Evolutionary conservation across 92 coral and sea anemone species (phyloP), one percentile per base, ranked within the genome.

Genomic region (Virgularia gustaviana): DNA sequence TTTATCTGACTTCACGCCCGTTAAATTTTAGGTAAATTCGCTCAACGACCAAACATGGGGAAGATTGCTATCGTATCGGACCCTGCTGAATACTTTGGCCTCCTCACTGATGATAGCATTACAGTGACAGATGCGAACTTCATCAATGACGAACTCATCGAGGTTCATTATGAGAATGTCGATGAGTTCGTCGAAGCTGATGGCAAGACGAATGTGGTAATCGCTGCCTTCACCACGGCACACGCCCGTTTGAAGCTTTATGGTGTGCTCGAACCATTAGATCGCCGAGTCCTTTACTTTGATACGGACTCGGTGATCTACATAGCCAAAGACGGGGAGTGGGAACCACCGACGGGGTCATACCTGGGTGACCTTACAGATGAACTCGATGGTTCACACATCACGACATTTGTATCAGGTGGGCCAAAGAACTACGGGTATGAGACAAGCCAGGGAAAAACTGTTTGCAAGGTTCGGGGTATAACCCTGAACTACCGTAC

Each of bases 11-110:
- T 25, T 58, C 6, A n/a, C 37, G 29, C 20, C n/a, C n/a, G n/a
- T n/a, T n/a, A n/a, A n/a, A n/a, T n/a, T n/a, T n/a, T 27, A 65
- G 88, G 88, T 16, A 79, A 70, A 20, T 75, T 84, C 34, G 88
- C 78, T 1, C 62, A 79, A 54, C 59, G 67, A 3, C 36, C 75
- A 0, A 44, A 73, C n/a, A n/a, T n/a, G n/a, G n/a, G n/a, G n/a
- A n/a, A n/a, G n/a, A n/a, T n/a, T n/a, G n/a, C n/a, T n/a, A n/a
- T n/a, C n/a, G n/a, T n/a, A n/a, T n/a, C n/a, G n/a, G n/a, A n/a
- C n/a, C n/a, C n/a, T n/a, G n/a, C n/a, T n/a, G n/a, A n/a, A n/a
- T n/a, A n/a, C n/a, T n/a, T n/a, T 39, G 83, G 57, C 19, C 58
- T 65, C 51, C 19, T 62, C 1, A 23, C 59, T 15, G 27, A 49